Base-by-base conservation (phyloP, 2,888 invertebrate genomes). In the Harpalus rufipes region DNA sequence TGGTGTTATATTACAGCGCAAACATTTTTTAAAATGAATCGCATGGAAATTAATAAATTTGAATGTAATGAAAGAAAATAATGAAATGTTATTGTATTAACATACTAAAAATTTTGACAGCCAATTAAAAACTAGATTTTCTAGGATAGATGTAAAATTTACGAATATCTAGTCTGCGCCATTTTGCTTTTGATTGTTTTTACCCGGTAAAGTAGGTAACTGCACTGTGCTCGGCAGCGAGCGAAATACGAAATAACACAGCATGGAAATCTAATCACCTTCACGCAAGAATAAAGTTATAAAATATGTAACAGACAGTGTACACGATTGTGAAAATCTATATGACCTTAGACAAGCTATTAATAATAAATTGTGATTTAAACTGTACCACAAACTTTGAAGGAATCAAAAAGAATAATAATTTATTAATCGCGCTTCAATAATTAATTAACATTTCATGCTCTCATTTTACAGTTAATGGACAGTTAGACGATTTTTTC, bases 101-200 rank as follows among this genome's bases (percentile, higher is more conserved):
- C 79, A 80, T 72, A 80, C 85, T 85, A 68, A 80, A 85, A 85
- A 85, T 85, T 85, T 85, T 85, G 85, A 85, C 78, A 56, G 78
- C 78, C 78, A 84, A 68, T 85, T 51, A 68, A 81, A 81, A 65
- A 84, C 44, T 44, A 74, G 58, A 39, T 39, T 61, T 83, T 74
- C 32, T 58, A 63, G 25, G 39, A 6, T 1, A 51, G 44, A 51
- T 51, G 10, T 68, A 80, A 85, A 72, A 72, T 58, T 85, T 32
- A 58, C 18, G 79, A 85, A 72, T 80, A 61, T 80, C 7, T 65
- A 79, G 16, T 21, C n/a, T 58, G 58, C 79, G 85, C 85, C 85
- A 85, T 85, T 65, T 58, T 72, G 79, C 68, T 68, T 80, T 79
- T 80, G 63, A 21, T 61, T 74, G 59, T 74, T 74, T 61, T 72